phyloP scores from a whole-genome alignment of 2,113 vertebrate genomes.

The Cryptomyrus ogoouensis region DNA sequence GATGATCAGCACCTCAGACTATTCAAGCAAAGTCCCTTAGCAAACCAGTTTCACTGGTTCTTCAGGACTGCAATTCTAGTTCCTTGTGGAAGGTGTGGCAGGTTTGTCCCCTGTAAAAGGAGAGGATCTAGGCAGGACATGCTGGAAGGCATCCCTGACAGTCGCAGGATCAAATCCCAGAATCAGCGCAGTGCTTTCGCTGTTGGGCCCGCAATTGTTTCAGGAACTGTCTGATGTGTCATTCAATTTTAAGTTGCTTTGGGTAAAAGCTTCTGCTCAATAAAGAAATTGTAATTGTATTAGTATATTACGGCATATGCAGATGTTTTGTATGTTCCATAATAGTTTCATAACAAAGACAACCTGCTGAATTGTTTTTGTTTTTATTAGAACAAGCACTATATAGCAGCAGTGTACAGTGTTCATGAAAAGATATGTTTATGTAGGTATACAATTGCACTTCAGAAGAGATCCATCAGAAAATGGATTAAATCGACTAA shows the following conservation, averaged over 20 bases:
- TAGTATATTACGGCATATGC: background rate
- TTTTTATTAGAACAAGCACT: constrained; percentile 88
- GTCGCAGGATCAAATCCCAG: background rate
- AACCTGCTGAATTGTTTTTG: constrained; percentile 31
- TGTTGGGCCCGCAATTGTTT: background rate
- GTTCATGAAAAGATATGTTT: constrained; percentile 75
- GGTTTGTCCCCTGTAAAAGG: background rate
- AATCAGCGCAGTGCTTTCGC: background rate
- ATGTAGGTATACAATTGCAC: constrained; percentile 79
- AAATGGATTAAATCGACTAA: constrained; percentile 62
- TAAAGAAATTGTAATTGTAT: background rate
- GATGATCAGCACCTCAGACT: background rate
- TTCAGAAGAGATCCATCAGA: constrained; percentile 72
- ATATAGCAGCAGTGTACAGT: constrained; percentile 81
- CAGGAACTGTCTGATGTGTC: background rate
- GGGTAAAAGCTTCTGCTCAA: background rate
- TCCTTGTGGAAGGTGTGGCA: background rate
- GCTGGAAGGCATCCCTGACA: background rate
- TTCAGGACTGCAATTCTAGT: background rate
- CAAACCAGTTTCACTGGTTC: background rate
- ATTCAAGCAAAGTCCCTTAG: background rate
- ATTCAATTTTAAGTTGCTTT: background rate
- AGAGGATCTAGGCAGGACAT: background rate
- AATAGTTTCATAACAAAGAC: background rate
- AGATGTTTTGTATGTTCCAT: background rate